Evolutionary conservation across 2,888 invertebrate genomes (phyloP).

Genomic region (Arrhopalites spinosus): DNA sequence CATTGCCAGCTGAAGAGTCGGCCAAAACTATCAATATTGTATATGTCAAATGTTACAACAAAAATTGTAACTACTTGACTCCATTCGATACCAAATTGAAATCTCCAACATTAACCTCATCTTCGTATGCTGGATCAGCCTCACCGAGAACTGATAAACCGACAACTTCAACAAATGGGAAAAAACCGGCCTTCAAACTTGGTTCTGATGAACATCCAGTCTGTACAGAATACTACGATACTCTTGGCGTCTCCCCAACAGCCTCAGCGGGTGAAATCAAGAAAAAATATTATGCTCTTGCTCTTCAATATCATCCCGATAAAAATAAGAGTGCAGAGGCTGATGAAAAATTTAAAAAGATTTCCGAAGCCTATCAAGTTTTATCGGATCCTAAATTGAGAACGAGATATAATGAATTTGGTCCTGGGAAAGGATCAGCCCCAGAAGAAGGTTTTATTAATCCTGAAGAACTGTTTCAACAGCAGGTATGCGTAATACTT

Average conservation of each 20-base stretch:
- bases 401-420: constrained; percentile 55
- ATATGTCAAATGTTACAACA: constrained; percentile 9
- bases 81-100: constrained; percentile 21
- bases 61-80: constrained; percentile 14
- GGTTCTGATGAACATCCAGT: constrained; percentile 54
- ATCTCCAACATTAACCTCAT: constrained; percentile 23
- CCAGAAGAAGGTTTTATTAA: constrained; percentile 56
- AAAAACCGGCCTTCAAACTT: constrained; percentile 45
- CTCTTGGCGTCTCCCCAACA: constrained; percentile 46
- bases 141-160: constrained; percentile 23
- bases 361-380: constrained; percentile 52
- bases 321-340: constrained; percentile 46
- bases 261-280: constrained; percentile 53
- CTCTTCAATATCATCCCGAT: constrained; percentile 51
- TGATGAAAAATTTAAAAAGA: constrained; percentile 51
- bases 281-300: constrained; percentile 47
- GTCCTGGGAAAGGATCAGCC: constrained; percentile 51
- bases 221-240: constrained; percentile 53
- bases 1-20: constrained; percentile 23
- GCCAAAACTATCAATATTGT: constrained; percentile 17
- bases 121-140: constrained; percentile 30
- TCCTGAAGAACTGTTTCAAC: constrained; percentile 54
- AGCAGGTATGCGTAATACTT: too few species aligned
- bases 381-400: constrained; percentile 51
- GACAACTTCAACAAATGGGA: constrained; percentile 20